Percentiles rank a stretch among this genome's conserved stretches.
Conservation (phyloP, 2,797 vertebrate species). For the Muscicapa striata region DNA sequence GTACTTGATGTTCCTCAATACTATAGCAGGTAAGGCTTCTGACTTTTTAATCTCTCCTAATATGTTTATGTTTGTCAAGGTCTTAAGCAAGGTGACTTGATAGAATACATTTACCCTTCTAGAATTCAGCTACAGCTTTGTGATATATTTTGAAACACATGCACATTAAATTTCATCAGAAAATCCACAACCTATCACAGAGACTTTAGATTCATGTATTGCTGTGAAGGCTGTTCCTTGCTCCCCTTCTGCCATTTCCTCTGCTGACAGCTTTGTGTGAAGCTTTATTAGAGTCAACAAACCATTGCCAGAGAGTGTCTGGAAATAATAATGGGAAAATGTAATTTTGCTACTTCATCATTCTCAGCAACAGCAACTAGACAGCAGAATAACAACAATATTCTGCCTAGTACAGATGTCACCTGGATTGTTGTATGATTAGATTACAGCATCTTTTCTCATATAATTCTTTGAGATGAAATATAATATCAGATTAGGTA, state of each 20-base stretch:
- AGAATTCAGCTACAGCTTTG: conserved; percentile 57
- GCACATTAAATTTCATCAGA: conserved; percentile 69
- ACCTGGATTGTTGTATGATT: conserved; percentile 76
- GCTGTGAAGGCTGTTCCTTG: conserved; percentile 69
- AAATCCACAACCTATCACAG: conserved; percentile 54
- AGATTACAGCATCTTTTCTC: conserved; percentile 69
- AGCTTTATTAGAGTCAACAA: conserved; percentile 85
- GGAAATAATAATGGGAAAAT: conserved; percentile 84
- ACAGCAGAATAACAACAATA: conserved; percentile 76
- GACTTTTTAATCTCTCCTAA: conserved; percentile 56
- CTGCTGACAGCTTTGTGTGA: conserved; percentile 83
- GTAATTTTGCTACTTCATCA: conserved; percentile 81
- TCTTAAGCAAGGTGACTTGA: conserved; percentile 47
- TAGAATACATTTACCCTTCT: conserved; percentile 62
- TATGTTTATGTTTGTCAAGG: conserved; percentile 71
- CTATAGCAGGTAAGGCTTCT: conserved; percentile 91
- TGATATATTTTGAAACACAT: conserved; percentile 59
- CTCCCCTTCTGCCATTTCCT: conserved; percentile 75
- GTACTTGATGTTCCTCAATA: conserved; percentile 99
- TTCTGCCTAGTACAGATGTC: conserved; percentile 77
- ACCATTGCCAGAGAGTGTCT: conserved; percentile 81
- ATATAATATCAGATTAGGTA: conserved; percentile 59
- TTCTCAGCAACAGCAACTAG: conserved; percentile 75
- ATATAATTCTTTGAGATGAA: conserved; percentile 66
- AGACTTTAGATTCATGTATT: conserved; percentile 66